Conservation (phyloP, 2,888 invertebrate genomes). For the Drosophila seclusa region DNA sequence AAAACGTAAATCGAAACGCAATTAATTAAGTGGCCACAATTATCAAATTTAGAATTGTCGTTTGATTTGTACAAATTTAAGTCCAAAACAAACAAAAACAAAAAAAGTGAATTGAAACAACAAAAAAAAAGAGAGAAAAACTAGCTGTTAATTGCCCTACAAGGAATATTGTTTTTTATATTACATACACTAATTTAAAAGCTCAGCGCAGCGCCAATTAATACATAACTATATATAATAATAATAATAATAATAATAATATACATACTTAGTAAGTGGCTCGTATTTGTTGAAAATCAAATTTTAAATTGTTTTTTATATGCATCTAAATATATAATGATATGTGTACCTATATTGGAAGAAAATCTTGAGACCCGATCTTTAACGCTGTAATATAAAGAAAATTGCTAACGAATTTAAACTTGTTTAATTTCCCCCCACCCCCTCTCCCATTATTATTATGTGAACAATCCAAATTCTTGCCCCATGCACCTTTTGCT, state of each 20-base stretch:
- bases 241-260: constrained; percentile 46
- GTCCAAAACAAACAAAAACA: constrained; percentile 32
- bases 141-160: constrained; percentile 63
- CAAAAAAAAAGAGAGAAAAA: constrained; percentile 21
- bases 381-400: constrained; percentile 69
- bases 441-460: neutral
- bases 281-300: constrained; percentile 65
- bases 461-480: constrained; percentile 28
- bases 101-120: constrained; percentile 17
- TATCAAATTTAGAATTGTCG: constrained; percentile 33
- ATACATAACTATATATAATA: constrained; percentile 45
- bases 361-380: constrained; percentile 33
- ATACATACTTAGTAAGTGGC: constrained; percentile 61
- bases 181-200: constrained; percentile 58
- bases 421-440: constrained; percentile 60
- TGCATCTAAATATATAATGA: constrained; percentile 33
- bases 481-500: constrained; percentile 47
- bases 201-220: constrained; percentile 52
- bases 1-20: constrained; percentile 81
- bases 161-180: constrained; percentile 72
- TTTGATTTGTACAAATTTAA: constrained; percentile 68
- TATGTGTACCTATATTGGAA: constrained; percentile 35
- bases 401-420: constrained; percentile 72
- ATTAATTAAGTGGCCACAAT: constrained; percentile 48
- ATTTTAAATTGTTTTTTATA: constrained; percentile 75